A percentile compares a stretch with the other conserved stretches of the same genome.
phyloP scores from a whole-genome alignment of 2,797 vertebrate genomes.

The Sebastolobus altivelis region DNA sequence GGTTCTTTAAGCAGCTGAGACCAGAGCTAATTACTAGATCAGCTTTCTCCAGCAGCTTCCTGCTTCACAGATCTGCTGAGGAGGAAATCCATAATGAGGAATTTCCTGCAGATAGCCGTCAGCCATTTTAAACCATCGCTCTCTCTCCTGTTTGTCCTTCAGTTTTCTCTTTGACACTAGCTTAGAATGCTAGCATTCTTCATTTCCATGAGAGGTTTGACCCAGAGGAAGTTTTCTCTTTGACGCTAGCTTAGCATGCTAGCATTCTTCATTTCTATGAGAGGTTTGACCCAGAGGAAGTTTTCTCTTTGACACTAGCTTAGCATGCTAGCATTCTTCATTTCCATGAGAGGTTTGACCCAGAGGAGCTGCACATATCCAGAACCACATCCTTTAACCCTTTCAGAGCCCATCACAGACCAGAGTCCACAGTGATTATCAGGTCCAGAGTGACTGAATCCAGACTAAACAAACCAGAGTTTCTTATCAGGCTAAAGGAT shows the following conservation, averaged over 20 bases:
- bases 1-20: not conserved
- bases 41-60: not conserved
- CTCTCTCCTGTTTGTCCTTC: not conserved
- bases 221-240: no score
- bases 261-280: not conserved
- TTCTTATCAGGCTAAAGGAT: not conserved
- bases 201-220: not conserved
- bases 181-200: not conserved
- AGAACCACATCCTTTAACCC: no score
- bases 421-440: no score
- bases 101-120: conserved; percentile 35
- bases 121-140: not conserved
- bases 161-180: not conserved
- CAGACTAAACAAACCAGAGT: conserved; percentile 9
- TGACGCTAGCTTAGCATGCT: not conserved
- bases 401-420: no score
- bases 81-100: conserved; percentile 34
- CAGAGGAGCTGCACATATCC: no score
- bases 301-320: no score
- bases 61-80: not conserved
- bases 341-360: not conserved
- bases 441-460: not conserved
- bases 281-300: not conserved
- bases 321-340: not conserved
- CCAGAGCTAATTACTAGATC: not conserved